Evolutionary conservation across 2,888 invertebrate genomes (phyloP), one percentile per base, ranked within the genome.

Genomic region (Carpatolechia fugitivella): DNA sequence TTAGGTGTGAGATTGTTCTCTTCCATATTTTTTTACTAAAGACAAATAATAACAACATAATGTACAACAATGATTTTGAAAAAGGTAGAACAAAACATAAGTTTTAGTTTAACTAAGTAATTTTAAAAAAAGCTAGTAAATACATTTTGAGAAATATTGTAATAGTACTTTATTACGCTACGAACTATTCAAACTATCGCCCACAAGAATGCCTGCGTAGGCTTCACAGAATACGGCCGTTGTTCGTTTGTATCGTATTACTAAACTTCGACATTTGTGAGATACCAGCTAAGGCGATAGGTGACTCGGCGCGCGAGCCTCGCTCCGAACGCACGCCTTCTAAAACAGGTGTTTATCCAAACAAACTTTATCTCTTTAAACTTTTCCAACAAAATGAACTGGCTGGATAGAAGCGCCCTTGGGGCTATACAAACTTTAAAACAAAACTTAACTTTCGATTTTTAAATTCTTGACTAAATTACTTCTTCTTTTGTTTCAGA

Each of bases 401-500:
- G 50, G 56, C 50, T 46, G 38, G 20, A 29, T 50, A 24, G 24
- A 24, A 29, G 29, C 44, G 24, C 35, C n/a, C 38, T 24, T 18
- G 18, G 29, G 18, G 38, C 44, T 29, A 29, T n/a, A 14, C 3
- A 29, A 20, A 36, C 6, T 36, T 46, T 47, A 11, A 35, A 40
- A 41, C 31, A 24, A 51, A 24, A 52, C 51, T 46, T 16, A 33
- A 52, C 48, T 18, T 52, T 47, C 44, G 33, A 31, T 33, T 59
- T 35, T 57, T 60, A 54, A 61, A 59, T 56, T 57, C 60, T 44
- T 58, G 66, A 59, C 58, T 60, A 72, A 67, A 68, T 66, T 64
- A 61, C 65, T 55, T 70, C 79, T 73, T 78, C 72, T 78, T 79
- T 89, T 88, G 86, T 90, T 89, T 72, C 89, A 90, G 90, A 87